Evolutionary conservation across 2,888 invertebrate genomes (phyloP).

Genomic region (Loripinus fragilis): DNA sequence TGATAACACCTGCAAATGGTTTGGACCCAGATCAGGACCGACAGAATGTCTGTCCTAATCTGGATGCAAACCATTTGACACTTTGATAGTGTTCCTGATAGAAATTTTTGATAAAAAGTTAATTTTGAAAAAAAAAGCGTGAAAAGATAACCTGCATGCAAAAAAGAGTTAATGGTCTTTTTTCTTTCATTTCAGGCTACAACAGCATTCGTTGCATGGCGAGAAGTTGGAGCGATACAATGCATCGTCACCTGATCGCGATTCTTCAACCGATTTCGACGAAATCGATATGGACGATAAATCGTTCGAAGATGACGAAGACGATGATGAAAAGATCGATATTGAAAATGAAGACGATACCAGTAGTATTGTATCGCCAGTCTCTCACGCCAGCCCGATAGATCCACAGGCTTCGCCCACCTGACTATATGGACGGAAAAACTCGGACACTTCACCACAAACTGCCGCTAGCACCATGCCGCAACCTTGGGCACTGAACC

Average conservation of each 20-base stretch:
- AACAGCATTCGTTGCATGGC: constrained; percentile 35
- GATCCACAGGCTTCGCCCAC: constrained; percentile 56
- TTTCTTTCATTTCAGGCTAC: constrained; percentile 1
- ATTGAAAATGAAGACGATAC: constrained; percentile 64
- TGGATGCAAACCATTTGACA: too few species aligned
- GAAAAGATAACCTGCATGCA: too few species aligned
- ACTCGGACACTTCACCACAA: constrained; percentile 40
- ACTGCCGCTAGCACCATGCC: constrained; percentile 29
- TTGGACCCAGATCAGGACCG: too few species aligned
- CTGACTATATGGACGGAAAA: constrained; percentile 61
- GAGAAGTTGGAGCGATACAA: constrained; percentile 60
- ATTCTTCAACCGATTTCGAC: constrained; percentile 60
- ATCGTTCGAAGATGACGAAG: constrained; percentile 58
- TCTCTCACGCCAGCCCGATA: constrained; percentile 36
- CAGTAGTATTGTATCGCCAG: constrained; percentile 37
- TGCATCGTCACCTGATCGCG: constrained; percentile 62
- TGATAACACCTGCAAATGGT: too few species aligned
- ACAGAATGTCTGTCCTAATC: too few species aligned
- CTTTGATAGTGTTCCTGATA: too few species aligned
- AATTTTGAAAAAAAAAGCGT: too few species aligned
- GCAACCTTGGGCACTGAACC: constrained; percentile 60
- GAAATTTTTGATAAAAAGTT: too few species aligned
- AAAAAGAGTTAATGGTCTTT: too few species aligned
- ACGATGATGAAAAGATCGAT: constrained; percentile 69
- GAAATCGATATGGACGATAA: constrained; percentile 55